Conservation (phyloP, 2,113 vertebrate genomes). For the Tragelaphus strepsiceros region DNA sequence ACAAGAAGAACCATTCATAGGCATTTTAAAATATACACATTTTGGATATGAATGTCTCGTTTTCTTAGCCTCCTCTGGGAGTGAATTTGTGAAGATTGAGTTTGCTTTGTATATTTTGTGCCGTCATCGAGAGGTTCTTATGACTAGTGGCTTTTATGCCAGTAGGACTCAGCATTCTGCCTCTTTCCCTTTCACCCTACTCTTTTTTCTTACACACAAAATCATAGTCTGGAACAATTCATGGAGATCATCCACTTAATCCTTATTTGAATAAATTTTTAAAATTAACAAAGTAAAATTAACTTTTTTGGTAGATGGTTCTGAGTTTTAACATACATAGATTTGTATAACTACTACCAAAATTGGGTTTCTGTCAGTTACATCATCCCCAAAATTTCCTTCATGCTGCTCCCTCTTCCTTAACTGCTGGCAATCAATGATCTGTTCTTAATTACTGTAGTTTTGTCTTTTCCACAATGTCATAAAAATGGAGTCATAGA, state of each 20-base stretch:
- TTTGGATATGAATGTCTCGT: slow-evolving; percentile 46
- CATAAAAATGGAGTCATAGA: neutral
- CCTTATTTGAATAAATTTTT: slow-evolving; percentile 12
- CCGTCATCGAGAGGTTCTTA: slow-evolving; percentile 31
- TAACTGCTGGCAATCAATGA: neutral
- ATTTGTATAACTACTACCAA: neutral
- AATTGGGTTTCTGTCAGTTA: neutral
- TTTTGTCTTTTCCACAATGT: slow-evolving; percentile 3
- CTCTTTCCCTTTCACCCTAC: neutral
- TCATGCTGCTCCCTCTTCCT: neutral
- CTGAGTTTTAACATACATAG: neutral
- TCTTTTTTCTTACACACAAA: neutral
- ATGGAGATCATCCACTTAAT: neutral
- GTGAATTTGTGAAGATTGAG: neutral
- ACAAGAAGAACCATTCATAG: slow-evolving; percentile 55
- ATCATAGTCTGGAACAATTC: slow-evolving; percentile 2
- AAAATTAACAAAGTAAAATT: neutral
- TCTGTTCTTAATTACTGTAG: neutral
- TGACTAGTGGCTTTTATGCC: slow-evolving; percentile 35
- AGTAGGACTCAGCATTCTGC: neutral
- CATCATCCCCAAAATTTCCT: neutral
- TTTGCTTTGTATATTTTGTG: slow-evolving; percentile 46
- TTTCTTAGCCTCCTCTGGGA: slow-evolving; percentile 40
- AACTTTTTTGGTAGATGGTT: neutral
- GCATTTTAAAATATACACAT: slow-evolving; percentile 14